Base-by-base conservation (phyloP, 2,888 invertebrate species). In the Synanthedon tipuliformis region DNA sequence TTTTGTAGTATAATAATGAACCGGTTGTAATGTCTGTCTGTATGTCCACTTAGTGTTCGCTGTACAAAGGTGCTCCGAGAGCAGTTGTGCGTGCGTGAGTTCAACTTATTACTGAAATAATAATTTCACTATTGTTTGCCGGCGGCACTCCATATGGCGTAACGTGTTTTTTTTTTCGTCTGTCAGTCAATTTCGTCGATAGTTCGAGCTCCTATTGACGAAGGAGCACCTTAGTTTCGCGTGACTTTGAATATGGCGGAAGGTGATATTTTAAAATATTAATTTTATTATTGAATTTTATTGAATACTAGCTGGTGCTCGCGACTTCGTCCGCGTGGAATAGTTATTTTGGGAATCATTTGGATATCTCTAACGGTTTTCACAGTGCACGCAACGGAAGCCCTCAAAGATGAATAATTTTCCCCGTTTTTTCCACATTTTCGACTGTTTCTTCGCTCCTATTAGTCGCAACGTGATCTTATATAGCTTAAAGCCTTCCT, bases 71-170 rank as follows among this genome's bases (percentile, higher is more conserved):
- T 66, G 63, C 58, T 64, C 61, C 61, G 53, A 62, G 58, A 78
- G 78, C 84, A 85, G 86, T 85, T 85, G 84, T 61, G 64, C 63
- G 78, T 81, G 86, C 86, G 87, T 86, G 86, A 78, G 76, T 70
- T 57, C 69, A 66, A 78, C 78, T 85, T 86, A 87, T 87, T 87
- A 87, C 76, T 65, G 73, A 77, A 70, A 81, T 87, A 87, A 87
- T 87, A 87, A 87, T 87, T 85, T 69, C 77, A 75, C 85, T 80
- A 86, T 87, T 87, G 86, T 87, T 73, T 71, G 83, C 83, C 79
- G 73, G 65, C 68, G 78, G 83, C 63, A 61, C 74, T 71, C 78
- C 87, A 87, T 87, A 87, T 87, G 87, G 86, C 77, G 85, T 85
- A 86, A 84, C 86, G 82, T 84, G 78, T 74, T 68, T 74, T 68